Evolutionary conservation across 2,888 invertebrate species (phyloP).

Genomic region (Limenitis camilla): DNA sequence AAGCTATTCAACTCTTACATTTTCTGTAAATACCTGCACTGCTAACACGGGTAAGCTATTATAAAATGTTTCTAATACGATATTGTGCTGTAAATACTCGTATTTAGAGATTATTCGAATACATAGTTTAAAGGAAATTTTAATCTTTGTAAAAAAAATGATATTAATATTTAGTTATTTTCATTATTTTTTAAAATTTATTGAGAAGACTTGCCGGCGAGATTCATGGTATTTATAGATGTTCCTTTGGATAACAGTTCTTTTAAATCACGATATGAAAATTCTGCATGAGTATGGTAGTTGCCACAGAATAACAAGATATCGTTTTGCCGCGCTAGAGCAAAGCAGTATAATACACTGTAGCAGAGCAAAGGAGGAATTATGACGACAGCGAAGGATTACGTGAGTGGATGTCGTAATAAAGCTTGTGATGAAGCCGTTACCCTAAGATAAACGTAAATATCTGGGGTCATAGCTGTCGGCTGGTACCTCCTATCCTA

Average conservation of each 20-base stretch:
- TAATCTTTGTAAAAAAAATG: too few species aligned
- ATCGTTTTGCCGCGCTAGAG: slow-evolving; percentile 37
- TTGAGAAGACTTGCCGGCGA: too few species aligned
- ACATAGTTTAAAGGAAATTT: too few species aligned
- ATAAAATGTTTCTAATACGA: slow-evolving; percentile 17
- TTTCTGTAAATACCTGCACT: slow-evolving; percentile 38
- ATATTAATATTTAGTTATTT: too few species aligned
- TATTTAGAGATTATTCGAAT: too few species aligned
- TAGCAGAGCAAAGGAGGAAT: slow-evolving; percentile 70
- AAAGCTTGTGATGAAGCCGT: slow-evolving; percentile 75
- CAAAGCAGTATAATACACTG: slow-evolving; percentile 65
- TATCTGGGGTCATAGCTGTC: slow-evolving; percentile 64
- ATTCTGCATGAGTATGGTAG: neutral
- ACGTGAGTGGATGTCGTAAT: slow-evolving; percentile 75
- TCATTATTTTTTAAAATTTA: too few species aligned
- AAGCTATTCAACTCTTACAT: slow-evolving; percentile 47
- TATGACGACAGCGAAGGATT: slow-evolving; percentile 72
- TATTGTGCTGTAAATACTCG: slow-evolving; percentile 3
- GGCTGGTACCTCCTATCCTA: slow-evolving; percentile 33
- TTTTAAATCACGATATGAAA: too few species aligned
- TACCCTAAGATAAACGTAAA: slow-evolving; percentile 74
- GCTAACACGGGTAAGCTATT: slow-evolving; percentile 28
- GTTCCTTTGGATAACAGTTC: too few species aligned
- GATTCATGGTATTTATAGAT: too few species aligned
- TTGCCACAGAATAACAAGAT: neutral